These are phyloP conservation scores for Strigamia crassipes DNA, from an alignment of 2,888 invertebrate species.

Conservation along the genomic window DNA sequence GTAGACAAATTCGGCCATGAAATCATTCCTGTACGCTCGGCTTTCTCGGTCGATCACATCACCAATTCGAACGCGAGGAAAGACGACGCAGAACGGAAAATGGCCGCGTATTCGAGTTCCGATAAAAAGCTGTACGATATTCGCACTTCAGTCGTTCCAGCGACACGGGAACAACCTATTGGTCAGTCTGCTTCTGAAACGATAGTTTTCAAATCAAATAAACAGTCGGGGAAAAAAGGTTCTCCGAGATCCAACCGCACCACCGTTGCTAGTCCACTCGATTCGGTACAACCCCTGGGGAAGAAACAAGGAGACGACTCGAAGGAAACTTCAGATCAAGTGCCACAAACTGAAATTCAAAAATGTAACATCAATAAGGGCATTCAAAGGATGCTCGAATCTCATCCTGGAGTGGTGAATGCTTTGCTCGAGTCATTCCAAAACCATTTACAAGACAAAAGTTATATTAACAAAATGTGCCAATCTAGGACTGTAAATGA, in stretches of 20 bases:
- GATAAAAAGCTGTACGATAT: background rate
- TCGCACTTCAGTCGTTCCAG: background rate
- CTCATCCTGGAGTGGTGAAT: background rate
- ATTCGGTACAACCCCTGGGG: background rate
- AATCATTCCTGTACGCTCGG: background rate
- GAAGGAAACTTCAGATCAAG: background rate
- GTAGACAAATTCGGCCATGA: background rate
- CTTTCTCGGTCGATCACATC: slow-evolving; percentile 6
- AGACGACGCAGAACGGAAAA: background rate
- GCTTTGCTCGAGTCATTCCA: background rate
- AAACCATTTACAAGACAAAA: slow-evolving; percentile 24
- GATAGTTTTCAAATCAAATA: background rate
- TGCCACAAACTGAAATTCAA: background rate
- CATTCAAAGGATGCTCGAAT: background rate
- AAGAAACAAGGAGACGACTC: background rate
- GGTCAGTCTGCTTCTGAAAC: slow-evolving; percentile 45
- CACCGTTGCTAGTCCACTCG: background rate
- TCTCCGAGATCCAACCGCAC: background rate
- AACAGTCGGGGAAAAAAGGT: no score
- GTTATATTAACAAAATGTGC: background rate
- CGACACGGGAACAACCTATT: slow-evolving; percentile 34
- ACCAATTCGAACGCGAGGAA: background rate
- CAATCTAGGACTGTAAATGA: background rate
- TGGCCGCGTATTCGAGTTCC: background rate
- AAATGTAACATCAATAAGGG: background rate